These are phyloP conservation scores for Megalopta genalis DNA, from an alignment of 1,140 invertebrate species.

Conservation along the genomic window DNA sequence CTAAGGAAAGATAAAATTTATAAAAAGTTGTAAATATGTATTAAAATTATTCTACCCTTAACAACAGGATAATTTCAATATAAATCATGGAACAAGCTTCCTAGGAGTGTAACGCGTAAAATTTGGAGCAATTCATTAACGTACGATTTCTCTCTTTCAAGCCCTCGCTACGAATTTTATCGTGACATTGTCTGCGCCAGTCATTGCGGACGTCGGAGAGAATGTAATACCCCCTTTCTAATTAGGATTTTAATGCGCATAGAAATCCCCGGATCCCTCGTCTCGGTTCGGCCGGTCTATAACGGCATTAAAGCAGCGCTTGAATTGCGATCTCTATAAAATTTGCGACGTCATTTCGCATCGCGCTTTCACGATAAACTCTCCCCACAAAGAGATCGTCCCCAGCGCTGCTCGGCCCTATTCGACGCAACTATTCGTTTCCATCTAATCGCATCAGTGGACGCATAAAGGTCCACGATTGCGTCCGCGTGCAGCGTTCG, in stretches of 20 bases:
- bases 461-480: conserved; percentile 34
- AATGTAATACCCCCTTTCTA: neutral
- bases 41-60: too few relatives aligned
- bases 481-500: conserved; percentile 15
- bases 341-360: conserved; percentile 2
- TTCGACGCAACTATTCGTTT: conserved; percentile 28
- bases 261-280: neutral
- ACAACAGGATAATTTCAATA: too few relatives aligned
- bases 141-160: too few relatives aligned
- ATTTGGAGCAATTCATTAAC: too few relatives aligned
- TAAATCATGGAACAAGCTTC: too few relatives aligned
- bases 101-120: too few relatives aligned
- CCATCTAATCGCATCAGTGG: conserved; percentile 38
- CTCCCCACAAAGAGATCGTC: conserved; percentile 29
- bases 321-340: conserved; percentile 20
- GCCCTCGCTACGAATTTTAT: neutral
- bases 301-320: neutral
- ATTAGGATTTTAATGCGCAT: neutral
- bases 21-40: too few relatives aligned
- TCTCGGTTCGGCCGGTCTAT: neutral
- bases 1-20: too few relatives aligned
- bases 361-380: conserved; percentile 24
- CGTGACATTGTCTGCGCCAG: too few relatives aligned
- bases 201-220: too few relatives aligned
- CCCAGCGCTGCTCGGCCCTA: neutral